Evolutionary conservation across 2,888 invertebrate genomes (phyloP).

Genomic region (Vannuccia rotundouncinata): DNA sequence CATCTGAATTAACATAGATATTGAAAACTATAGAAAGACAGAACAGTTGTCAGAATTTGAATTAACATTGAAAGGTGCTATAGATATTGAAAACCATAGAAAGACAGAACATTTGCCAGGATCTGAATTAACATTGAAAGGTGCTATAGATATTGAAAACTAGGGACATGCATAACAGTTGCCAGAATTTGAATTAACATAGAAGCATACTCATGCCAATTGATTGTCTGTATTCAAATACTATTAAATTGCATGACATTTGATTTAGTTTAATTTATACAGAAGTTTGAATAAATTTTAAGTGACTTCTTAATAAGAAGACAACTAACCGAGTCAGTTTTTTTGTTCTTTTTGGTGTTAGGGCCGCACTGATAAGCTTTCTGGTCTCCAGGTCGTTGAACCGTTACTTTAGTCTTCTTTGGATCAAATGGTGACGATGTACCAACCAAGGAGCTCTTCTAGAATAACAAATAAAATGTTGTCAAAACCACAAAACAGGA

Average conservation of each 20-base stretch:
- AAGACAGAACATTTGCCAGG: too few species aligned
- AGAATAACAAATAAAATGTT: neutral
- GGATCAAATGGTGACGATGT: constrained; percentile 39
- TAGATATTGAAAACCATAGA: too few species aligned
- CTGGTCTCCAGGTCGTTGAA: constrained; percentile 40
- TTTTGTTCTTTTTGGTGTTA: constrained; percentile 37
- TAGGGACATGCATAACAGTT: too few species aligned
- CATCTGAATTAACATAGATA: too few species aligned
- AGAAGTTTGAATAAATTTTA: neutral
- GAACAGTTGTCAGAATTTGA: too few species aligned
- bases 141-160: too few species aligned
- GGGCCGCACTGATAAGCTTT: constrained; percentile 40
- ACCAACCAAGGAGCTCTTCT: constrained; percentile 40
- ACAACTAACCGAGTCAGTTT: constrained; percentile 37
- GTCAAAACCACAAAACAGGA: too few species aligned
- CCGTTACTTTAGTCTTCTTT: constrained; percentile 39
- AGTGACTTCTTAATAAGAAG: neutral
- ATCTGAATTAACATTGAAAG: too few species aligned
- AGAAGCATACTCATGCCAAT: too few species aligned
- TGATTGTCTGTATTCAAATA: neutral
- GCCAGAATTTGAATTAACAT: too few species aligned
- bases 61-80: too few species aligned
- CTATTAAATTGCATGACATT: neutral
- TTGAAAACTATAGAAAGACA: too few species aligned
- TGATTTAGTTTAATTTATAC: neutral